Conservation (phyloP, 2,797 vertebrate species). For the Artibeus lituratus region DNA sequence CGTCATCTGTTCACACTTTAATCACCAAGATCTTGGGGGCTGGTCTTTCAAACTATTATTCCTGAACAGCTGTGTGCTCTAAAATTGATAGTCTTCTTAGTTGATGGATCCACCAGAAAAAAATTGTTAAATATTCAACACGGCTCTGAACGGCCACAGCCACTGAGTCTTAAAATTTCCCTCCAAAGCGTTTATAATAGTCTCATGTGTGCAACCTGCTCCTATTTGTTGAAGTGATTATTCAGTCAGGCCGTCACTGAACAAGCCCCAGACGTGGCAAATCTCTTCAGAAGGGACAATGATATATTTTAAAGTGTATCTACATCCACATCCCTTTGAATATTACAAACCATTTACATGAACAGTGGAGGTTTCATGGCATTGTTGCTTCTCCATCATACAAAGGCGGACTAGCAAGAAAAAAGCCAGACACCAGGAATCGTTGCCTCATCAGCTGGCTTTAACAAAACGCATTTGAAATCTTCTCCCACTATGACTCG, state of each 20-base stretch:
- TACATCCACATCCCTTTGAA: not conserved
- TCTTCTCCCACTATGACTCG: not conserved
- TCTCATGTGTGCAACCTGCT: not conserved
- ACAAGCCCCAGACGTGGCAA: not conserved
- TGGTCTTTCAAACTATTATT: constrained; percentile 44
- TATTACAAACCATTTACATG: not conserved
- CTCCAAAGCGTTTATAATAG: not conserved
- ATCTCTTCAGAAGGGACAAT: not conserved
- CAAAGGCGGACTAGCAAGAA: not conserved
- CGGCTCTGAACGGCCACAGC: not conserved
- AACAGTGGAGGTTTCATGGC: not conserved
- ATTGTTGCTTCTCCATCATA: not conserved
- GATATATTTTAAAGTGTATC: not conserved
- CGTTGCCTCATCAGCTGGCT: not conserved
- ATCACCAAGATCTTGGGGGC: constrained; percentile 41
- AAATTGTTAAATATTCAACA: constrained; percentile 33
- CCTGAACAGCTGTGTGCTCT: constrained; percentile 18
- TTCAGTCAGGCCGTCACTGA: not conserved
- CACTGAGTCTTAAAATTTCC: not conserved
- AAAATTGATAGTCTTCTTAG: constrained; percentile 39
- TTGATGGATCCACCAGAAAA: constrained; percentile 11
- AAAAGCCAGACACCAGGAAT: not conserved
- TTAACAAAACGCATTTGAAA: not conserved
- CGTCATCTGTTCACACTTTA: constrained; percentile 46
- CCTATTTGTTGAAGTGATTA: not conserved